Evolutionary conservation across 1,140 invertebrate genomes (phyloP).

Genomic region (Sinonovacula constricta): DNA sequence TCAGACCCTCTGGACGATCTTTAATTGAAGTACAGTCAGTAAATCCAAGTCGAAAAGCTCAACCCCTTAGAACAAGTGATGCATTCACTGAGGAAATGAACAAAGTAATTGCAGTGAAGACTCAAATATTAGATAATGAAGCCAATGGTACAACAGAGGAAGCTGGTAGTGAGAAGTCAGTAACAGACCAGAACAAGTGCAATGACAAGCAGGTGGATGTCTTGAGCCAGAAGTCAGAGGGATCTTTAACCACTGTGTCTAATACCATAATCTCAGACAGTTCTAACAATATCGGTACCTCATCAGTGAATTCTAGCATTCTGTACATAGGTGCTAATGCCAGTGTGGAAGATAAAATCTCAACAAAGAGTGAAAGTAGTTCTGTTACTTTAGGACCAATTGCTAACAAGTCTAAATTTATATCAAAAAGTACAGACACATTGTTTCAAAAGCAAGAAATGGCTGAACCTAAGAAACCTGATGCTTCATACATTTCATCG

Average conservation of each 20-base stretch:
- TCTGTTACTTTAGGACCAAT: conserved; percentile 19
- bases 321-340: not conserved
- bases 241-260: not conserved
- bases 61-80: not conserved
- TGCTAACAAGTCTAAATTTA: conserved; percentile 11
- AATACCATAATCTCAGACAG: not conserved
- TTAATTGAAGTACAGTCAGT: not conserved
- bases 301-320: not conserved
- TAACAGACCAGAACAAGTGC: too few species aligned
- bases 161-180: not conserved
- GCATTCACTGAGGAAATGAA: not conserved
- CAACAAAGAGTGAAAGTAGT: not conserved
- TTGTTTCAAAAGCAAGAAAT: not conserved
- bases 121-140: too few species aligned
- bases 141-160: not conserved
- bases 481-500: conserved; percentile 11
- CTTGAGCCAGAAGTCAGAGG: not conserved
- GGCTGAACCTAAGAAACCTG: conserved; percentile 14
- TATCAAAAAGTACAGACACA: conserved; percentile 33
- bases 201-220: not conserved
- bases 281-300: not conserved
- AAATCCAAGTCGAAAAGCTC: not conserved
- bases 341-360: too few species aligned
- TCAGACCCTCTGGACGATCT: not conserved
- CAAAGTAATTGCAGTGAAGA: not conserved